Conservation (phyloP, 2,113 vertebrate genomes). For the Gallinago paraguaiae region DNA sequence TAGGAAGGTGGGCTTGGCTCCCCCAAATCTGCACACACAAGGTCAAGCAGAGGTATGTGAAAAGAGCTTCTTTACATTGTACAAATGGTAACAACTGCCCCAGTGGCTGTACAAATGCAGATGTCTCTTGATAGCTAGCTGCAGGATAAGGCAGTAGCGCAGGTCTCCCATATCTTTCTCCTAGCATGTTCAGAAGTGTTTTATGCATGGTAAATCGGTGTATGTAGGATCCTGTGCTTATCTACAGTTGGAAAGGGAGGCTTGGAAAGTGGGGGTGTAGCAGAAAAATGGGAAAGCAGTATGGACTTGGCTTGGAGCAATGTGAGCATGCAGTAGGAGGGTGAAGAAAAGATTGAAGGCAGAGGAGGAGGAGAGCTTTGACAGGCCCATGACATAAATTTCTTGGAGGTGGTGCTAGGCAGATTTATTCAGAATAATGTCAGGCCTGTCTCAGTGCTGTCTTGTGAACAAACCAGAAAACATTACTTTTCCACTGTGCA, state of each 20-base stretch:
- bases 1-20: not conserved
- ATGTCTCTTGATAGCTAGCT: not conserved
- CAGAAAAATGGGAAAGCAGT: constrained; percentile 31
- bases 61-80: not conserved
- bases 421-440: constrained; percentile 54
- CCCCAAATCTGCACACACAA: not conserved
- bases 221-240: not conserved
- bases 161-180: not conserved
- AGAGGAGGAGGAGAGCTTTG: constrained; percentile 68
- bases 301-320: constrained; percentile 62
- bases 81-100: not conserved
- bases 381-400: constrained; percentile 52
- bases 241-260: not conserved
- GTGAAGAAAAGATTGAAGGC: constrained; percentile 66
- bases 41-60: not conserved
- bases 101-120: not conserved
- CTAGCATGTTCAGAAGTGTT: not conserved
- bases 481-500: not conserved
- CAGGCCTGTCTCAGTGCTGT: constrained; percentile 32
- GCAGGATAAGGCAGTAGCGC: not conserved
- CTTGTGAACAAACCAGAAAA: constrained; percentile 47
- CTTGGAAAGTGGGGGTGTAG: constrained; percentile 21
- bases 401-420: constrained; percentile 58
- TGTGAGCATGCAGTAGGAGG: constrained; percentile 59
- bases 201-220: not conserved